A percentile compares a stretch with the other conserved stretches of the same genome.
These are phyloP conservation scores for Hydrophis major DNA, from an alignment of 2,797 vertebrate genomes.

Conservation along the genomic window DNA sequence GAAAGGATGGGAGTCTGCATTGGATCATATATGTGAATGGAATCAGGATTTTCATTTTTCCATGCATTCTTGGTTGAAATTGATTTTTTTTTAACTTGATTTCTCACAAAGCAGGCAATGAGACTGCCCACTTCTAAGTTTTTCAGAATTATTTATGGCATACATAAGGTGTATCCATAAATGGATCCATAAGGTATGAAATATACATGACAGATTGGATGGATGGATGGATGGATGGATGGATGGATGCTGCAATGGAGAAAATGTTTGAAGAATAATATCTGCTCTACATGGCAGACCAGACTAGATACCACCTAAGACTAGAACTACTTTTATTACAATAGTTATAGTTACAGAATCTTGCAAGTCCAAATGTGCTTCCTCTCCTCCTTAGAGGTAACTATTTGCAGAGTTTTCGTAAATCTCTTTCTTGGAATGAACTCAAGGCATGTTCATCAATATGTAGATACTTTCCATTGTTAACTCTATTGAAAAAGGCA, in stretches of 20 bases:
- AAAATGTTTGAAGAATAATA: not conserved
- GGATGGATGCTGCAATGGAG: not conserved
- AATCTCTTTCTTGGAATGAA: not conserved
- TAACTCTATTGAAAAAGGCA: not conserved
- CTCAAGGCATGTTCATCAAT: not conserved
- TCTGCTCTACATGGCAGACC: not conserved
- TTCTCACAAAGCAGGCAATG: not conserved
- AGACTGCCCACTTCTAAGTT: not conserved
- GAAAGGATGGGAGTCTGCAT: not conserved
- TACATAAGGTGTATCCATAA: not conserved
- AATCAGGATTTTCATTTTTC: not conserved
- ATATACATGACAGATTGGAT: not conserved
- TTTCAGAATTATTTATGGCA: not conserved
- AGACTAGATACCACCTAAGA: not conserved
- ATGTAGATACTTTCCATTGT: not conserved
- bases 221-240: not conserved
- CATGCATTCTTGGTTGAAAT: not conserved
- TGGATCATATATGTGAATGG: not conserved
- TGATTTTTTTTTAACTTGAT: not conserved
- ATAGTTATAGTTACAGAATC: not conserved
- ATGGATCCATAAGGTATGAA: not conserved
- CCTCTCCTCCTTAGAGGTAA: not conserved
- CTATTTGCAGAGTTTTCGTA: not conserved
- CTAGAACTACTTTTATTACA: not conserved
- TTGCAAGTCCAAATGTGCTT: not conserved